Base-by-base conservation (phyloP, 2,113 vertebrate species). In the Hemiprocne comata region DNA sequence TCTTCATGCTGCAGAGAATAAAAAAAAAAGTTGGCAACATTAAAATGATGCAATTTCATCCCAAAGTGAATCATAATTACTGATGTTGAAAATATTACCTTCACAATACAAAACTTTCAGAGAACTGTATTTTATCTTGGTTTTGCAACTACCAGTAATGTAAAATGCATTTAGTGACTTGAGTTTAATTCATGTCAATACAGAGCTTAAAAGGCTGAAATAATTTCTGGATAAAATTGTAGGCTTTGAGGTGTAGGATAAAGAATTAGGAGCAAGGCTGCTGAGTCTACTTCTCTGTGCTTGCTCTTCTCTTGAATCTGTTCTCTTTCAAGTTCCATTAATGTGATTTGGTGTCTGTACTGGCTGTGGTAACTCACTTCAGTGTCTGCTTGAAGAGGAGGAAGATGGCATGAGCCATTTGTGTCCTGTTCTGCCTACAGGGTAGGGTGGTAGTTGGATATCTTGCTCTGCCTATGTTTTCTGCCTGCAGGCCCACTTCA, bases 41-140 rank as follows among this genome's bases (percentile, higher is more conserved):
- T 91, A 79, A 82, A 71, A 93, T 91, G 54, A 94, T 85, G 17
- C 12, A 51, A 17, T 62, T 91, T 57, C 53, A 81, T 62, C 84
- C 58, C 53, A n/a, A 90, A 90, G 66, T 24, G 40, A 87, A 26
- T 40, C 46, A 24, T 88, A 69, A 91, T 85, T 92, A 21, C 10
- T 57, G 29, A 62, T 58, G 17, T 15, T 93, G 33, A 85, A 42
- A n/a, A 10, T 21, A 31, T 69, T 48, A 90, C 36, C 31, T 93
- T 90, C 20, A 53, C n/a, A 33, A 31, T 29, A 65, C 31, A 85
- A 84, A 95, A 79, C 67, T 89, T 93, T 62, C 14, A 33, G 28
- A 75, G 33, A 87, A n/a, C 3, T 42, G 31, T 57, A 72, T 69
- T 71, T 85, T 76, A 10, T 28, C 29, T 92, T 78, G 44, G 11